Base-by-base conservation (phyloP, 2,888 invertebrate species). In the Enchytraeus crypticus region DNA sequence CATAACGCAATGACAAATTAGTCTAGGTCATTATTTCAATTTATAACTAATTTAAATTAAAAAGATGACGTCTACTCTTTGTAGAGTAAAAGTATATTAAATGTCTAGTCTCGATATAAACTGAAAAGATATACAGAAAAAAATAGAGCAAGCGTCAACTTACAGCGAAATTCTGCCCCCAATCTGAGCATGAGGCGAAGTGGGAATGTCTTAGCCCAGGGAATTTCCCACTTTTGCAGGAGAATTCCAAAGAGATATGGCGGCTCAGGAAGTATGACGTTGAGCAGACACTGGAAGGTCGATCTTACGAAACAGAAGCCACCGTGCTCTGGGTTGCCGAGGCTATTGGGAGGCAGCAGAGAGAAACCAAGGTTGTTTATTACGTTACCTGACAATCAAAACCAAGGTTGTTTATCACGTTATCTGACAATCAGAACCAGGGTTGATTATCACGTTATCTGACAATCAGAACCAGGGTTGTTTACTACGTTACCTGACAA, bases 231-330 rank as follows among this genome's bases (percentile, higher is more conserved):
- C 69, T 87, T 85, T 76, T 89, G 88, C 58, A 90, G 85, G 53
- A 91, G 82, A 63, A 91, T 83, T 0, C 86, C 90, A 65, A 90
- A 84, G 53, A 90, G 80, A 74, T 85, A 90, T 0, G 89, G 88
- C 0, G 89, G 87, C 64, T 85, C 83, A 11, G 61, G 61, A 5
- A 62, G 78, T 55, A 85, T 81, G 30, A 90, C 82, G 72, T 88
- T 86, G 71, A 87, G 86, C 66, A 89, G 80, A 77, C 90, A 90
- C 57, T 65, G 90, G 78, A 88, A 87, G 18, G 88, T 87, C 30
- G 88, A 86, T 60, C 87, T 83, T 64, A 90, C 84, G 71, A 86
- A 90, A n/a, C 90, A 82, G 77, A 90, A 89, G 46, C 90, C 90
- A 14, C 87, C 87, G 65, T 75, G 73, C 26, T 76, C 75, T 49